A percentile compares a stretch with the other conserved stretches of the same genome.
Conservation (phyloP, 1,140 invertebrate genomes). For the Trichonephila inaurata region DNA sequence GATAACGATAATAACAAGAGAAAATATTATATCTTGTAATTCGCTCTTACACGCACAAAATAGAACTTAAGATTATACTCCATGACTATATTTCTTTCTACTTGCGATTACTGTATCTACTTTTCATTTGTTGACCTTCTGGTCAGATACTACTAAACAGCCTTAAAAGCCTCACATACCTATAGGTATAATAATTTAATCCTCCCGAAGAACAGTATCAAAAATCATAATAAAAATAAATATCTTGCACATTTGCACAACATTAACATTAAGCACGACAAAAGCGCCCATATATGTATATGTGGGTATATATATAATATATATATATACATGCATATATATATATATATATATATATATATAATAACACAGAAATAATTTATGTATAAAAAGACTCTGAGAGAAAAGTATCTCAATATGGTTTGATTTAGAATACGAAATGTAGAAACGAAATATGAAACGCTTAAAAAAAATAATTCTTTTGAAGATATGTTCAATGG, state of each 20-base stretch:
- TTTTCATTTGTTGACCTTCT: not conserved
- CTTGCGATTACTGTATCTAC: not conserved
- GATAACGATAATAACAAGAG: not conserved
- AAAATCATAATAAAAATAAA: conserved; percentile 65
- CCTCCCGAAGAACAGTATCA: conserved; percentile 47
- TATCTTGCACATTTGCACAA: conserved; percentile 57
- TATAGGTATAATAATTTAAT: not conserved
- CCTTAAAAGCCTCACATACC: conserved; percentile 4
- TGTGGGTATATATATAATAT: conserved; percentile 43
- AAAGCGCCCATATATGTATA: conserved; percentile 42
- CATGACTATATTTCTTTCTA: not conserved
- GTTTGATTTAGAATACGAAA: not conserved
- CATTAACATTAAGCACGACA: conserved; percentile 58
- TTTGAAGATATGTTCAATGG: conserved; percentile 3
- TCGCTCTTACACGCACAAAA: not conserved
- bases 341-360: not conserved
- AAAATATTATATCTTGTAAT: conserved; percentile 3
- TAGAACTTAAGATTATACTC: not conserved
- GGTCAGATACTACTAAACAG: conserved; percentile 13
- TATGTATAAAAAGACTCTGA: conserved; percentile 34
- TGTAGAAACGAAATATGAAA: not conserved
- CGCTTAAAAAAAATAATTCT: not conserved
- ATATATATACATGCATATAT: not conserved
- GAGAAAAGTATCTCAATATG: not conserved
- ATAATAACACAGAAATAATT: conserved; percentile 35